Percentiles rank a stretch among this genome's conserved stretches.
Conservation (phyloP, 2,113 vertebrate genomes). For the Pluvianellus socialis region DNA sequence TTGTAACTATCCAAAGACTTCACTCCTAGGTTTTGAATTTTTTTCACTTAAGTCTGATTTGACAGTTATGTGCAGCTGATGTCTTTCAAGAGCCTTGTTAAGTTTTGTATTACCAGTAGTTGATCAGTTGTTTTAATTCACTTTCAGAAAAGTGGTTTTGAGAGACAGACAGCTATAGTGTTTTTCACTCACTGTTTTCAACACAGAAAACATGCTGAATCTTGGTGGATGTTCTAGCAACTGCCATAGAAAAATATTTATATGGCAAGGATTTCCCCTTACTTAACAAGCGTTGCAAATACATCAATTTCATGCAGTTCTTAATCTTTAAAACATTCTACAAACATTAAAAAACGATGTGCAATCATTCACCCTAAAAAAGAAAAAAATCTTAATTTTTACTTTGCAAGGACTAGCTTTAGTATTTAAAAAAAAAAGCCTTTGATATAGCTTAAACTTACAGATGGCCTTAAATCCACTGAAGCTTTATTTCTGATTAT, state of each 20-base stretch:
- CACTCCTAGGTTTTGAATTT: background rate
- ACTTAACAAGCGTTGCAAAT: background rate
- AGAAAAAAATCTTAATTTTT: background rate
- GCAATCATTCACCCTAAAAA: background rate
- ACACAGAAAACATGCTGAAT: background rate
- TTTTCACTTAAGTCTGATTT: background rate
- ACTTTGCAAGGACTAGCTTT: background rate
- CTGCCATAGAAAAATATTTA: background rate
- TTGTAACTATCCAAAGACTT: background rate
- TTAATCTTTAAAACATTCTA: background rate
- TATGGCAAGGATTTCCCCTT: background rate
- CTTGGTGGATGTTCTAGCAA: background rate
- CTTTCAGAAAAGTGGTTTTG: background rate
- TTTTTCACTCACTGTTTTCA: background rate
- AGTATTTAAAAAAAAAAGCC: background rate
- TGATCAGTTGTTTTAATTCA: background rate
- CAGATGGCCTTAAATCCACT: background rate
- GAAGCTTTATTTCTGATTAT: background rate
- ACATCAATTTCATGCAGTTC: background rate
- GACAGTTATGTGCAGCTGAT: background rate
- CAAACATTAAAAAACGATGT: background rate
- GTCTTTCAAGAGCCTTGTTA: background rate
- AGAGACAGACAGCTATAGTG: background rate
- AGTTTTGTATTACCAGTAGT: background rate
- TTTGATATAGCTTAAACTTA: background rate